phyloP scores from a whole-genome alignment of 92 coral and sea anemone genomes.

The Heliopora coerulea region DNA sequence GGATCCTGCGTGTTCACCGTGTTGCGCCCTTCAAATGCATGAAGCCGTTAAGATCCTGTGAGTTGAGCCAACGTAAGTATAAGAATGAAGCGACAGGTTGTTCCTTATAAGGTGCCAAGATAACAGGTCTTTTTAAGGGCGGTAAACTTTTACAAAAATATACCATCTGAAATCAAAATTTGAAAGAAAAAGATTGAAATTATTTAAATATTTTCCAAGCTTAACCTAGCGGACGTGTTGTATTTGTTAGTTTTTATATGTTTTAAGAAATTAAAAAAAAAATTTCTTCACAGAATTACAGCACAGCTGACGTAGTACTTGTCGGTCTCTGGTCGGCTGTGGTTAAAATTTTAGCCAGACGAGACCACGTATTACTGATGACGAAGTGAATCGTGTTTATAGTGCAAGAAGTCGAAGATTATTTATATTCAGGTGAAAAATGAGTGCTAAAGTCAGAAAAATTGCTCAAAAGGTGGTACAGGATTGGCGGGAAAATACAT shows the following conservation, averaged over 20 bases:
- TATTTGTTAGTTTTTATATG: no score
- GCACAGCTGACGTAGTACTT: no score
- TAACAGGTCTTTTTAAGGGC: constrained; percentile 22
- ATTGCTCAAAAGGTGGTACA: background rate
- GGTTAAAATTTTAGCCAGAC: background rate
- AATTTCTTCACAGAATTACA: no score
- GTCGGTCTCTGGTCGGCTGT: no score
- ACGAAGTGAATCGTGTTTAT: no score
- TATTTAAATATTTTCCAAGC: no score
- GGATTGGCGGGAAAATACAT: constrained; percentile 7
- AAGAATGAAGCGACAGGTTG: constrained; percentile 22
- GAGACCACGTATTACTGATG: no score
- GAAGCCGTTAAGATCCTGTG: background rate
- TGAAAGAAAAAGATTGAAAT: no score
- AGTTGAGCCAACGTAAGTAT: background rate
- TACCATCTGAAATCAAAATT: background rate
- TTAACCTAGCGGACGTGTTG: no score
- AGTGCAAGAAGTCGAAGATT: no score
- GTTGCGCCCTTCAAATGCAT: constrained; percentile 1
- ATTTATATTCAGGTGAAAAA: background rate
- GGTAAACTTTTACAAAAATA: constrained; percentile 18
- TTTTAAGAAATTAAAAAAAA: no score
- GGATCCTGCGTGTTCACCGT: constrained; percentile 23
- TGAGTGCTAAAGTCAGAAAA: background rate
- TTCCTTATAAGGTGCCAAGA: background rate